Base-by-base conservation (phyloP, 2,888 invertebrate species). In the Cataglyphis livida region DNA sequence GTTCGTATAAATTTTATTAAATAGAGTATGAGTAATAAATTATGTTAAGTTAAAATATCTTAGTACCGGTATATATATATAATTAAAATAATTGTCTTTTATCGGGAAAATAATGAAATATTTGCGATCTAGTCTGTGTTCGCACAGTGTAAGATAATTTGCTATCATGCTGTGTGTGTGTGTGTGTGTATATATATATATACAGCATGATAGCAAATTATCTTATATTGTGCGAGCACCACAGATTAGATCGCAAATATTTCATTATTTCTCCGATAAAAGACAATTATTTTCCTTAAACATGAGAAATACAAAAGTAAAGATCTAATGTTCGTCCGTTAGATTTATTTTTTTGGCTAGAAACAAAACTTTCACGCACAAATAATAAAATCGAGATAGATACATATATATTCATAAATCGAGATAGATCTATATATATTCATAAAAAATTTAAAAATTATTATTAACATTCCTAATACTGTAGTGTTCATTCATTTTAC, bases 1-100 rank as follows among this genome's bases (percentile, higher is more conserved):
- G 66, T 57, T 79, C n/a, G 81, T 87, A 84, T 71, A 87, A 87
- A 86, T 73, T 85, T 74, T 84, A 83, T 83, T 86, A 87, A 86
- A 84, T 83, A 83, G 66, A 65, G 81, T 81, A 78, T 75, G 7
- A 44, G 44, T 54, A 76, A 68, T 54, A 79, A 71, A 59, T 79
- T 78, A 59, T 21, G 35, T 59, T 71, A 32, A 51, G 59, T 61
- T 44, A 18, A 35, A 71, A 44, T 48, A 18, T 48, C 57, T 41
- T 71, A 79, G n/a, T 44, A 57, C 1, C 57, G 65, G 21, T 28
- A 70, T 41, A 6, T 35, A 28, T 28, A 28, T 28, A 28, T 28
- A 28, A 28, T 28, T 28, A 28, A 28, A 1, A 28, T 28, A 28
- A 28, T 28, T 28, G 28, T 28, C 28, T 28, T 28, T 28, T 28